These are phyloP conservation scores for Drosophila affinis DNA, from an alignment of 2,888 invertebrate genomes.

Conservation along the genomic window DNA sequence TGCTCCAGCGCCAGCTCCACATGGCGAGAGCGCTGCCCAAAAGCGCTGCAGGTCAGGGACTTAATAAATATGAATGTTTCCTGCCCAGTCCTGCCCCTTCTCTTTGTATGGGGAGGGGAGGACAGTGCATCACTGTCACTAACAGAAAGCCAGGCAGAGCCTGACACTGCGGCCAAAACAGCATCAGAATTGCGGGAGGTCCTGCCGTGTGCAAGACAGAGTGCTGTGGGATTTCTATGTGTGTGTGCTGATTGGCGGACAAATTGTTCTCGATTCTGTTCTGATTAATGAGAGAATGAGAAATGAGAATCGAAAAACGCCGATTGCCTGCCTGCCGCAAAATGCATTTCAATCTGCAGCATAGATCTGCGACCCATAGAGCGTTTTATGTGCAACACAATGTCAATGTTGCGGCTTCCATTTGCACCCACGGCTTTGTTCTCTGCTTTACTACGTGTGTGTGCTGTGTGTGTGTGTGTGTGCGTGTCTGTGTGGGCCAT, in stretches of 20 bases:
- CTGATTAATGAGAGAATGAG: constrained; percentile 41
- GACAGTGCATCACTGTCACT: constrained; percentile 51
- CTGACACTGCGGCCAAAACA: constrained; percentile 38
- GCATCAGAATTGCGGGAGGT: neutral
- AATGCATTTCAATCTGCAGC: constrained; percentile 14
- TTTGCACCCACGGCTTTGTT: constrained; percentile 21
- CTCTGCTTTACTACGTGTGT: constrained; percentile 5
- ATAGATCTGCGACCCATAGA: neutral
- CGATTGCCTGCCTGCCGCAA: constrained; percentile 7
- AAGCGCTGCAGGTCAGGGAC: constrained; percentile 43
- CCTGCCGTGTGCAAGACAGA: neutral
- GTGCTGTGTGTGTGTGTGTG: no score
- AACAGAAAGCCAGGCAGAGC: constrained; percentile 25
- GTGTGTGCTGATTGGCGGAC: constrained; percentile 22
- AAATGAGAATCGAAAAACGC: constrained; percentile 1
- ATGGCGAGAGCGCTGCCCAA: constrained; percentile 9
- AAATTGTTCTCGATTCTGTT: constrained; percentile 24
- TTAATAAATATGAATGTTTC: constrained; percentile 67
- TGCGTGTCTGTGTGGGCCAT: constrained; percentile 18
- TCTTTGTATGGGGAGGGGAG: neutral
- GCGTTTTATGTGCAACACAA: constrained; percentile 19
- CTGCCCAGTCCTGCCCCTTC: neutral
- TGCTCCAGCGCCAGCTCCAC: neutral
- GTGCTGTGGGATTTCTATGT: neutral
- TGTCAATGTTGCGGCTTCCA: constrained; percentile 13